Conservation (phyloP, 1,140 invertebrate species). For the Oscheius sp. region DNA sequence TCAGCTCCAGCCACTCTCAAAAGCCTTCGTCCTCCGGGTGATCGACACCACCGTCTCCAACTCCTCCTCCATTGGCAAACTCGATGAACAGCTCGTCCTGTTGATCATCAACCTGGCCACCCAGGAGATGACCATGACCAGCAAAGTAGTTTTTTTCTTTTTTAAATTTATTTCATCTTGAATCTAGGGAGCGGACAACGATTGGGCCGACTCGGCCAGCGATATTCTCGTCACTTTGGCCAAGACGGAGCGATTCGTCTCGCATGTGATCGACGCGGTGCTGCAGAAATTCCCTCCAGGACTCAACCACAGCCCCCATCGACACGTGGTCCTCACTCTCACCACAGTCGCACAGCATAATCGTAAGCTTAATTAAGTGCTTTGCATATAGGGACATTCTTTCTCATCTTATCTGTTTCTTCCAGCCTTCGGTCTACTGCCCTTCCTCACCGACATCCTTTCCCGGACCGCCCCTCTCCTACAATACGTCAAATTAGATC, state of each 20-base stretch:
- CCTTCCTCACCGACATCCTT: slow-evolving; percentile 55
- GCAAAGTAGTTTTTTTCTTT: not conserved
- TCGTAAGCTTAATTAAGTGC: slow-evolving; percentile 45
- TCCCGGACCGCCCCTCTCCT: slow-evolving; percentile 55
- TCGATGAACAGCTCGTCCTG: slow-evolving; percentile 56
- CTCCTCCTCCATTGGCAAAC: slow-evolving; percentile 35
- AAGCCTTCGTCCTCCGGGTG: slow-evolving; percentile 4
- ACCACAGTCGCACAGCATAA: slow-evolving; percentile 55
- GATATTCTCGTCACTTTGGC: slow-evolving; percentile 55
- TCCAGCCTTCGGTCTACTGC: slow-evolving; percentile 53
- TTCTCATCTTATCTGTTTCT: not conserved
- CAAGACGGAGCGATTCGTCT: slow-evolving; percentile 48
- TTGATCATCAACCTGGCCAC: slow-evolving; percentile 60
- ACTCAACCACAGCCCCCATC: slow-evolving; percentile 46
- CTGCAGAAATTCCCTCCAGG: slow-evolving; percentile 58
- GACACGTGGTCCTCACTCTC: slow-evolving; percentile 52
- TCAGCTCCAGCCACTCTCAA: not conserved
- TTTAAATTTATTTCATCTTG: not conserved
- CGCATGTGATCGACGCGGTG: slow-evolving; percentile 54
- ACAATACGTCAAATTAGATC: slow-evolving; percentile 52
- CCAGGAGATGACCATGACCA: slow-evolving; percentile 58
- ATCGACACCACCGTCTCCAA: slow-evolving; percentile 1
- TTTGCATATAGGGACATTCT: not conserved
- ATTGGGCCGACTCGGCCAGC: slow-evolving; percentile 54
- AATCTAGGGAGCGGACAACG: slow-evolving; percentile 40